These are phyloP conservation scores for Himalopsyche tibetana DNA, from an alignment of 2,888 invertebrate species.

Conservation along the genomic window DNA sequence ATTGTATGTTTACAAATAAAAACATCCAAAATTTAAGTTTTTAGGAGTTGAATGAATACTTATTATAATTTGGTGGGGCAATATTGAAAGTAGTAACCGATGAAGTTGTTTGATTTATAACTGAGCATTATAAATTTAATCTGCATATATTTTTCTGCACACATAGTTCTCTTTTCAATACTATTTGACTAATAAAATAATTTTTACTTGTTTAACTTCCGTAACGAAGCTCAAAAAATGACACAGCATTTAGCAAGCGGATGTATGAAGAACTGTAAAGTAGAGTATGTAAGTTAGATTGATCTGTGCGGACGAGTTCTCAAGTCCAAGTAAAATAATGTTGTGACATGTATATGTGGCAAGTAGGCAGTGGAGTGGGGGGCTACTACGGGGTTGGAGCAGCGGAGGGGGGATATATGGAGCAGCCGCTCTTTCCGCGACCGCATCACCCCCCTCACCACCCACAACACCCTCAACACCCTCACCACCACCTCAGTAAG, in stretches of 20 bases:
- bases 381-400: constrained; percentile 75
- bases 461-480: constrained; percentile 64
- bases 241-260: constrained; percentile 7
- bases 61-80: no score
- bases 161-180: no score
- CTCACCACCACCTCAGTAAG: constrained; percentile 71
- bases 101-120: no score
- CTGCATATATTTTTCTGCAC: no score
- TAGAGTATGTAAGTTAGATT: background rate
- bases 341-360: constrained; percentile 59
- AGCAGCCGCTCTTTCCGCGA: constrained; percentile 68
- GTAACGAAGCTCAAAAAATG: constrained; percentile 8
- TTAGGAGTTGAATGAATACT: no score
- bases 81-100: no score
- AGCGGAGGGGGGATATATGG: constrained; percentile 72
- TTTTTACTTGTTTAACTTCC: background rate
- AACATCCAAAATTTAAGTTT: no score
- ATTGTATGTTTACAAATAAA: no score
- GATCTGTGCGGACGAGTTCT: background rate
- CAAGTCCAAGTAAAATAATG: constrained; percentile 53
- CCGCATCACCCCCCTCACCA: constrained; percentile 65
- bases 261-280: background rate
- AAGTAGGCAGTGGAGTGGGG: constrained; percentile 71
- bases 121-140: no score
- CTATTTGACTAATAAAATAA: no score